A percentile compares a stretch with the other conserved stretches of the same genome.
phyloP scores from a whole-genome alignment of 1,140 invertebrate genomes.

The Lepidurus couesii region DNA sequence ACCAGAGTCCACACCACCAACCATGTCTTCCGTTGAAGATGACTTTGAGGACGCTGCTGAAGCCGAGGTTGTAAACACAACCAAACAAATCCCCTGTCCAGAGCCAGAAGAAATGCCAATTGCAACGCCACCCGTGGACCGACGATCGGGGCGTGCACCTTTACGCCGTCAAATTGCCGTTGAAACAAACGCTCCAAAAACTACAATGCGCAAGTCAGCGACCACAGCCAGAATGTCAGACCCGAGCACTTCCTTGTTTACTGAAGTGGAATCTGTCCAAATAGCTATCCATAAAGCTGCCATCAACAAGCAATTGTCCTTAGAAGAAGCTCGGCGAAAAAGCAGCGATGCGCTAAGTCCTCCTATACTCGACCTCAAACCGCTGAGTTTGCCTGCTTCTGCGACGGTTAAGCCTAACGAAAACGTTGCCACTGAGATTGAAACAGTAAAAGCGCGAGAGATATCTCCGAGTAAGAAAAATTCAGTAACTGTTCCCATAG shows the following conservation, averaged over 20 bases:
- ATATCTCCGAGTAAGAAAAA: too few relatives aligned
- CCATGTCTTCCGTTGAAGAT: too few relatives aligned
- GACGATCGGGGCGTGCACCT: not conserved
- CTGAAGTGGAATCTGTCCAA: conserved; percentile 44
- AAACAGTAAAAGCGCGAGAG: not conserved
- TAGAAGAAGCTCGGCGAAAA: conserved; percentile 36
- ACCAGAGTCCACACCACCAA: too few relatives aligned
- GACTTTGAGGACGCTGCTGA: not conserved
- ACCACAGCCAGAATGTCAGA: conserved; percentile 38
- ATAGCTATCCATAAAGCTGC: conserved; percentile 47
- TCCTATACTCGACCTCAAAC: not conserved
- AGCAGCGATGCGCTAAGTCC: conserved; percentile 16
- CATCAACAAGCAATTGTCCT: conserved; percentile 46
- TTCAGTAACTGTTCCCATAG: too few relatives aligned
- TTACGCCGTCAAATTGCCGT: not conserved
- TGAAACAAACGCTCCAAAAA: not conserved
- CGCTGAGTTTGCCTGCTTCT: not conserved
- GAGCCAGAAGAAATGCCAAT: not conserved
- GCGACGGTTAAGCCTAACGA: not conserved
- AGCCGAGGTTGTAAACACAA: not conserved
- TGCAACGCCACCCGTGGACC: not conserved
- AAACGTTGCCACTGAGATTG: not conserved
- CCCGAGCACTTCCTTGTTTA: conserved; percentile 44
- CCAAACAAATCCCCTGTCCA: not conserved
- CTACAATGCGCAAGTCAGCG: not conserved